Conservation (phyloP, 2,797 vertebrate species). For the Sciurus carolinensis region DNA sequence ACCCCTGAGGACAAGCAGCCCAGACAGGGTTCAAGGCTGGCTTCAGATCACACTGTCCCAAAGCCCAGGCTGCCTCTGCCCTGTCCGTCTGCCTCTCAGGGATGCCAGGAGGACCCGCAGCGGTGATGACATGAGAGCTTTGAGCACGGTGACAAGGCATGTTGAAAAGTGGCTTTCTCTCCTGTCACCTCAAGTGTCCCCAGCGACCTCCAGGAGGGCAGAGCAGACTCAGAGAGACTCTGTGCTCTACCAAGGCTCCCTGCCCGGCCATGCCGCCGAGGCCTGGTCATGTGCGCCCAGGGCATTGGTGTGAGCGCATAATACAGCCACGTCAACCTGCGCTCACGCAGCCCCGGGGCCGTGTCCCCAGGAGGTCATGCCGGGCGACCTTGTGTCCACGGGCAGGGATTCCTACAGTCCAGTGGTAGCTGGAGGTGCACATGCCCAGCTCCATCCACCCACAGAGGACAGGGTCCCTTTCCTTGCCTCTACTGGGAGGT, state of each 20-base stretch:
- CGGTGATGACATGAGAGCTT: background rate
- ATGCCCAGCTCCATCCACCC: background rate
- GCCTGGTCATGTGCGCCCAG: too few relatives aligned
- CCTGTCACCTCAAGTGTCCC: background rate
- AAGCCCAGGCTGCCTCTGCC: background rate
- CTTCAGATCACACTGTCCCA: background rate
- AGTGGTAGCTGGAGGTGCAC: background rate
- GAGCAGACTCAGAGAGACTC: background rate
- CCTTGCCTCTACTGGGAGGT: background rate
- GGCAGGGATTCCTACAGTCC: background rate
- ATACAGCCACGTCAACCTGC: accelerated
- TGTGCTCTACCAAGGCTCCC: too few relatives aligned
- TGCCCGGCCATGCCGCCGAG: too few relatives aligned
- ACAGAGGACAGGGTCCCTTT: background rate
- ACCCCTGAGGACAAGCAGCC: background rate
- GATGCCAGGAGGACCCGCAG: background rate
- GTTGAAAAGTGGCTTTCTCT: background rate
- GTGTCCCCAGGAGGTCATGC: background rate
- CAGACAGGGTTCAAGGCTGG: background rate
- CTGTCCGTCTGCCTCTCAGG: background rate
- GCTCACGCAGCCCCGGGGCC: too few relatives aligned
- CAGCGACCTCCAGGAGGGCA: background rate
- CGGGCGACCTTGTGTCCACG: accelerated
- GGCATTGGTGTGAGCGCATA: accelerated
- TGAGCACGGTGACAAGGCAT: background rate